A percentile compares a stretch with the other conserved stretches of the same genome.
These are phyloP conservation scores for Neocrepidodera transversa DNA, from an alignment of 2,888 invertebrate genomes.

Conservation along the genomic window DNA sequence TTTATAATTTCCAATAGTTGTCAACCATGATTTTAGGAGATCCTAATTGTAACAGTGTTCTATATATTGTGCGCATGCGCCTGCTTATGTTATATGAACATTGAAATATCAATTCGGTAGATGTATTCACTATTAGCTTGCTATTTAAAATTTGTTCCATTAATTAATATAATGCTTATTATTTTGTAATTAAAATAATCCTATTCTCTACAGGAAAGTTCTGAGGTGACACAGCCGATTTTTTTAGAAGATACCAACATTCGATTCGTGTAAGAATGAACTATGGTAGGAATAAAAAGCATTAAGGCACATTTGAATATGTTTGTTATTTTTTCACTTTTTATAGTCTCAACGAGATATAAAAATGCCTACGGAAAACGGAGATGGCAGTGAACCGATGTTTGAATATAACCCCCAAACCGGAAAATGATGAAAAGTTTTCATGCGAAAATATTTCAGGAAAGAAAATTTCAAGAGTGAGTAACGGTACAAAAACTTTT, in stretches of 20 bases:
- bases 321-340: constrained; percentile 5
- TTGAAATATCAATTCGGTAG: too few species aligned
- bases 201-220: too few species aligned
- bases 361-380: neutral
- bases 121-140: too few species aligned
- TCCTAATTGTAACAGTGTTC: too few species aligned
- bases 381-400: neutral
- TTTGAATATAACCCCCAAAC: neutral
- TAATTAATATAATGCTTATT: too few species aligned
- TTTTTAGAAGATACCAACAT: neutral
- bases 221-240: too few species aligned
- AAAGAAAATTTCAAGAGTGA: neutral
- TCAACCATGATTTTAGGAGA: too few species aligned
- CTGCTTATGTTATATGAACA: too few species aligned
- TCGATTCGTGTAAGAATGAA: neutral
- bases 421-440: neutral
- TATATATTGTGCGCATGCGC: too few species aligned
- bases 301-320: constrained; percentile 7
- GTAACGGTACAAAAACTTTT: constrained; percentile 2
- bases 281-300: neutral
- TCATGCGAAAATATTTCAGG: neutral
- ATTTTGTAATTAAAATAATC: too few species aligned
- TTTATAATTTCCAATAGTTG: too few species aligned
- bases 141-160: too few species aligned
- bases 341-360: constrained; percentile 5